Evolutionary conservation across 2,888 invertebrate species (phyloP), one percentile per base, ranked within the genome.

Genomic region (Lasioglossum lativentre): DNA sequence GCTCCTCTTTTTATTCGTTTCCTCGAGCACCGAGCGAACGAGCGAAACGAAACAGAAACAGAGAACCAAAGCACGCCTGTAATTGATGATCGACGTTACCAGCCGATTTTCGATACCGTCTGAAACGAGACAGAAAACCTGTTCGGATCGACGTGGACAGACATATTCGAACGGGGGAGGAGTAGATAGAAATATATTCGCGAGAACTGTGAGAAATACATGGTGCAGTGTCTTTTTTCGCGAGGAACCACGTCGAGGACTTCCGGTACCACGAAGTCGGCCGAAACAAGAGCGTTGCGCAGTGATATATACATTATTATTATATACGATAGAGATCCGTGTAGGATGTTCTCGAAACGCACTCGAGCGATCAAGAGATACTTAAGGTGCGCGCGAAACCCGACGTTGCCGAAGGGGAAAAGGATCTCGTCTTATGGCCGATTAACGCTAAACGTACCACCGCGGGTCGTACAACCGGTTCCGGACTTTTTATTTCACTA

Each of bases 361-460:
- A 77, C 47, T 81, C 56, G 52, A 83, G 72, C 82, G 80, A 81
- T 74, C 72, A 76, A 83, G 78, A 86, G 82, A 90, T 82, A 88
- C 86, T 89, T 82, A 82, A 86, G 83, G 75, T 82, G 38, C 42
- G 78, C 40, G 82, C 42, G 52, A 79, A 52, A 3, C 71, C 40
- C 12, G 70, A 70, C n/a, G 75, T 75, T 42, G 47, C 16, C 38
- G 71, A 78, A 56, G 72, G 47, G 81, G 66, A 85, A 73, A 78
- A 80, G 79, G 75, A 85, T 82, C 77, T 80, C 74, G 63, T 70
- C 83, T 47, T 47, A 47, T 6, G 80, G 78, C 75, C 56, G 14
- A 71, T 38, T 12, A n/a, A 56, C n/a, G 56, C n/a, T 56, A 12
- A 56, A 56, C 56, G n/a, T 56, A 56, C n/a, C 12, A 83, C 79